phyloP scores from a whole-genome alignment of 2,888 invertebrate genomes.

The Brenthis daphne region DNA sequence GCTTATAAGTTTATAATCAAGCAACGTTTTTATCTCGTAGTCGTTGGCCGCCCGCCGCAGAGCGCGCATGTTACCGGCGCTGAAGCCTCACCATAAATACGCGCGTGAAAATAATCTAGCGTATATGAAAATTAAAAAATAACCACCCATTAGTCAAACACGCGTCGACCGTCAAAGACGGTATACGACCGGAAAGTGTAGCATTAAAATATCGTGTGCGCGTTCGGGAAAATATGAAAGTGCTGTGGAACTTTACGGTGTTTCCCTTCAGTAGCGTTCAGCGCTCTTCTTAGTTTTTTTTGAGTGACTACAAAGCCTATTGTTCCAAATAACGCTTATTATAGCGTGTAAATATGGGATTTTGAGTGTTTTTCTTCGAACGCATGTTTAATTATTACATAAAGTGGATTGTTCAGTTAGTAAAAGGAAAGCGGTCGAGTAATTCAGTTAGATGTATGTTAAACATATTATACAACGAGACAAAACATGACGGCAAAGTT shows the following conservation, averaged over 20 bases:
- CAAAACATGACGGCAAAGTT: slow-evolving; percentile 84
- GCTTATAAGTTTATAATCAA: slow-evolving; percentile 82
- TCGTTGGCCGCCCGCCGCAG: slow-evolving; percentile 74
- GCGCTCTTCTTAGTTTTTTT: slow-evolving; percentile 61
- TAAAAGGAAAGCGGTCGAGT: slow-evolving; percentile 72
- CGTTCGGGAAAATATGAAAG: slow-evolving; percentile 75
- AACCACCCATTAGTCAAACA: slow-evolving; percentile 51
- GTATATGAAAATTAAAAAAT: slow-evolving; percentile 61
- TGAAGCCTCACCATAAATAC: slow-evolving; percentile 58
- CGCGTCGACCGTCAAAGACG: slow-evolving; percentile 57
- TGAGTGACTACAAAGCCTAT: slow-evolving; percentile 76
- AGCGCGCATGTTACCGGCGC: slow-evolving; percentile 71
- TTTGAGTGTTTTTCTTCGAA: slow-evolving; percentile 74
- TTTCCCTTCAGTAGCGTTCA: slow-evolving; percentile 64
- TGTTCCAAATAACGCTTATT: slow-evolving; percentile 65
- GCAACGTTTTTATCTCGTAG: slow-evolving; percentile 81
- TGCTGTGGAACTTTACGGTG: slow-evolving; percentile 70
- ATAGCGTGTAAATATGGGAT: slow-evolving; percentile 66
- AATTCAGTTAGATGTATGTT: slow-evolving; percentile 81
- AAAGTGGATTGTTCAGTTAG: slow-evolving; percentile 76
- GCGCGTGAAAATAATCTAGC: slow-evolving; percentile 66
- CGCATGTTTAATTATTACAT: slow-evolving; percentile 75
- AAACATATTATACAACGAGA: slow-evolving; percentile 81
- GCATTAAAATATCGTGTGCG: slow-evolving; percentile 56
- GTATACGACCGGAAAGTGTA: slow-evolving; percentile 58